A percentile compares a stretch with the other conserved stretches of the same genome.
Conservation (phyloP, 2,797 vertebrate species). For the Glyptemys insculpta region DNA sequence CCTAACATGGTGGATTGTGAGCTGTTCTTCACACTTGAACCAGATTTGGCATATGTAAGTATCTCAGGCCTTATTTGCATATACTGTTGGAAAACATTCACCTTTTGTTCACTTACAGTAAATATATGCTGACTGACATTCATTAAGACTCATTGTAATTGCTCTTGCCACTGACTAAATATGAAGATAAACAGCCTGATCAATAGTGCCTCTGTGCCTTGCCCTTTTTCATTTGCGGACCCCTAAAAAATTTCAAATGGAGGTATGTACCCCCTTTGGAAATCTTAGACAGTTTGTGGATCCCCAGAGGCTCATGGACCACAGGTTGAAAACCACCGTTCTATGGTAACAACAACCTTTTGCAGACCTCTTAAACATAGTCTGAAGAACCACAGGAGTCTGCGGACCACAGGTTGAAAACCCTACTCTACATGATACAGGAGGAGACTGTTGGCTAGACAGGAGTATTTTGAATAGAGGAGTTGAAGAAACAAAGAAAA, state of each 20-base stretch:
- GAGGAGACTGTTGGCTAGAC: neutral
- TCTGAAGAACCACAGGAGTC: too few species aligned
- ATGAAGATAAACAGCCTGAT: neutral
- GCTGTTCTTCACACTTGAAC: neutral
- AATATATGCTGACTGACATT: neutral
- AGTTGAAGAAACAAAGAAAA: neutral
- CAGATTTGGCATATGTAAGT: neutral
- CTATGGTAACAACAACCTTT: too few species aligned
- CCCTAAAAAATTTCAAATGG: neutral
- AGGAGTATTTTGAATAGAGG: neutral
- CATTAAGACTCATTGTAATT: neutral
- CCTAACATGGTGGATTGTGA: neutral
- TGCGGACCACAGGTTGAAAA: neutral
- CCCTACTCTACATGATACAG: neutral
- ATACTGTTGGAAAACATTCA: neutral
- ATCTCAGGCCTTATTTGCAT: neutral
- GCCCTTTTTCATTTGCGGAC: neutral
- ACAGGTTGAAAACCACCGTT: too few species aligned
- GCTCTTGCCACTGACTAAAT: neutral
- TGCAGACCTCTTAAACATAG: too few species aligned
- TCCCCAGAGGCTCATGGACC: too few species aligned
- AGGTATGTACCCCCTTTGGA: neutral
- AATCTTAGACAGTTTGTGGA: neutral
- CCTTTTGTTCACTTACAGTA: neutral
- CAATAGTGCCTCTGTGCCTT: neutral